A percentile compares a stretch with the other conserved stretches of the same genome.
These are phyloP conservation scores for Myotis yumanensis DNA, from an alignment of 2,113 vertebrate species.

Conservation along the genomic window DNA sequence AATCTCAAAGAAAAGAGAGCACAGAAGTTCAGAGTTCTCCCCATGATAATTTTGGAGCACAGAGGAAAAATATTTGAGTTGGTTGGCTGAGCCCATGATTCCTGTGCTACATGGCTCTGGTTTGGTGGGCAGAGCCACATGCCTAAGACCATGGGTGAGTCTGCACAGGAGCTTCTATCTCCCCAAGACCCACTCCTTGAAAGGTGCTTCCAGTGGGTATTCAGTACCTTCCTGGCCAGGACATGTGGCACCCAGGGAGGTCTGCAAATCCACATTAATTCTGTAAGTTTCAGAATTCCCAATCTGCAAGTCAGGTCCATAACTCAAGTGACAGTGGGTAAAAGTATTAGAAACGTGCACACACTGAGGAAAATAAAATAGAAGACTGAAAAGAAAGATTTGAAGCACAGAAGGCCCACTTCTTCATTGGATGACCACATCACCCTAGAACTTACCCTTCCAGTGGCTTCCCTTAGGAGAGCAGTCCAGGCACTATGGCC, in stretches of 20 bases:
- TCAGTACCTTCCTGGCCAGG: neutral
- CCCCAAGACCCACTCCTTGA: no score
- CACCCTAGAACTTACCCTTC: no score
- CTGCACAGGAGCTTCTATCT: neutral
- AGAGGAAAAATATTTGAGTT: neutral
- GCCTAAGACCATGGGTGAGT: neutral
- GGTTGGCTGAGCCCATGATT: rapidly evolving
- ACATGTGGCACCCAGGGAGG: rapidly evolving
- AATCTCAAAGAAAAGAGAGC: neutral
- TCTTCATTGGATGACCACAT: rapidly evolving
- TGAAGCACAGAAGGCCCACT: rapidly evolving
- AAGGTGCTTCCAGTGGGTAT: neutral
- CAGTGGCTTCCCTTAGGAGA: no score
- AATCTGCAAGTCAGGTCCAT: no score
- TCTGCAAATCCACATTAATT: no score
- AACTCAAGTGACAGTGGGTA: rapidly evolving
- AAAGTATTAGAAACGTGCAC: rapidly evolving
- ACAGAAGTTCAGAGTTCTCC: rapidly evolving
- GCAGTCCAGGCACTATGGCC: neutral
- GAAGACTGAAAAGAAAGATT: neutral
- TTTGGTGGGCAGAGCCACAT: no score
- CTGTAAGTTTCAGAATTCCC: neutral
- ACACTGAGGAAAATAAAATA: rapidly evolving
- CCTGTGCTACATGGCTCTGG: rapidly evolving
- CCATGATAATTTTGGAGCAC: rapidly evolving